Evolutionary conservation across 2,888 invertebrate species (phyloP), one percentile per base, ranked within the genome.

Genomic region (Ryuthela nishihirai): DNA sequence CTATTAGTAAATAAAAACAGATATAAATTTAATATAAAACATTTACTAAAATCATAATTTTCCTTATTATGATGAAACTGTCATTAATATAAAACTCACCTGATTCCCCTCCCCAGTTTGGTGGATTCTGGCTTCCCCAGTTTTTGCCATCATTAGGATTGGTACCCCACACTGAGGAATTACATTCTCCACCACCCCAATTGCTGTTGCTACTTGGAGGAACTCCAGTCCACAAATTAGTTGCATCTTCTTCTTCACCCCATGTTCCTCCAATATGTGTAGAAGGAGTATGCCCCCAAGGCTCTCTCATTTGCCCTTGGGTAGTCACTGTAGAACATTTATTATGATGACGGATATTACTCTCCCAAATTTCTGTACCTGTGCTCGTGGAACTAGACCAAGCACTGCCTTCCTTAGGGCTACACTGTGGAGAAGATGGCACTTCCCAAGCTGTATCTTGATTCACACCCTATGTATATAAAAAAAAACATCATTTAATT

Each of bases 171-270:
- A 58, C 58, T 9, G 52, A 52, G 25, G 42, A 34, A 24, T 45
- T 52, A 29, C 36, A 46, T 38, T 46, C 41, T 6, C 10, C 12
- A 29, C 63, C 64, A 20, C 52, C 56, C 39, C 59, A 64, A 32
- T 43, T 62, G 42, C 62, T 55, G 50, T 42, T 61, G 60, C 82
- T 83, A 25, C 72, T 72, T 23, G 77, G 74, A 4, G 85, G 82
- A 42, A 83, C 82, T 6, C 88, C 89, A 15, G 87, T 88, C 92
- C 92, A 92, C 54, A 91, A 88, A 72, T 87, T 91, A 20, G 85
- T 85, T 12, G 85, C 84, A 69, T 91, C 91, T 67, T 92, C 91
- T 67, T 93, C 92, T 73, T 92, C 93, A 34, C 92, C 93, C 93
- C 93, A 95, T 0, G 91, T 92, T 3, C 93, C 92, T 38, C 67